Evolutionary conservation across 30 jellyfish, hydroid and myxozoan species (phyloP).

Genomic region (Aurelia sp.): DNA sequence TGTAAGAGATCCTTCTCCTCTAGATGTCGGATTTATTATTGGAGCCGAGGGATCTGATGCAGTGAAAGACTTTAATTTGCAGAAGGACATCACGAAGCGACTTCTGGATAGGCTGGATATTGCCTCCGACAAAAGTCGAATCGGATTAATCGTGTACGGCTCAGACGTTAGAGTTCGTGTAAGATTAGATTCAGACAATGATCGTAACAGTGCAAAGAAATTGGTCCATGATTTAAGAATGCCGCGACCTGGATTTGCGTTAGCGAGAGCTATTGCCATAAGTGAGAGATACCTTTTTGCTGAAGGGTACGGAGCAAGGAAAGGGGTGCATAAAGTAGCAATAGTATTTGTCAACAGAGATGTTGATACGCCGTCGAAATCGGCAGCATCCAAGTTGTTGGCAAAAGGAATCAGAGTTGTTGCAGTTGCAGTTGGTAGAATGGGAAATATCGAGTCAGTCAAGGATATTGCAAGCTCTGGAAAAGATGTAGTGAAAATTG

Average conservation of each 20-base stretch:
- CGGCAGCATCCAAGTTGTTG: conserved; percentile 18
- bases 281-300: not conserved
- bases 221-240: not conserved
- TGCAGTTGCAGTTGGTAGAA: conserved; percentile 45
- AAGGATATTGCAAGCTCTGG: not conserved
- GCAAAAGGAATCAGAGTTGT: conserved; percentile 32
- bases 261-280: conserved; percentile 13
- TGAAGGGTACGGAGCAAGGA: conserved; percentile 25
- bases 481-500: conserved; percentile 1
- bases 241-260: conserved; percentile 27
- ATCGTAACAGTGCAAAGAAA: not conserved
- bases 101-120: not conserved
- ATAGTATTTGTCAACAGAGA: conserved; percentile 6
- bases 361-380: not conserved
- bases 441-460: conserved; percentile 1
- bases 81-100: not conserved
- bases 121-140: conserved; percentile 22
- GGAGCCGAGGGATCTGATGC: conserved; percentile 27
- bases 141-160: conserved; percentile 24
- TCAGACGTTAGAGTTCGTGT: conserved; percentile 3
- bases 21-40: conserved; percentile 39
- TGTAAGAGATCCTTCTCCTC: not conserved
- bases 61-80: not conserved
- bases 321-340: conserved; percentile 24
- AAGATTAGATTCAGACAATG: not conserved